Evolutionary conservation across 2,797 vertebrate genomes (phyloP), one percentile per base, ranked within the genome.

Genomic region (Takifugu ocellatus): DNA sequence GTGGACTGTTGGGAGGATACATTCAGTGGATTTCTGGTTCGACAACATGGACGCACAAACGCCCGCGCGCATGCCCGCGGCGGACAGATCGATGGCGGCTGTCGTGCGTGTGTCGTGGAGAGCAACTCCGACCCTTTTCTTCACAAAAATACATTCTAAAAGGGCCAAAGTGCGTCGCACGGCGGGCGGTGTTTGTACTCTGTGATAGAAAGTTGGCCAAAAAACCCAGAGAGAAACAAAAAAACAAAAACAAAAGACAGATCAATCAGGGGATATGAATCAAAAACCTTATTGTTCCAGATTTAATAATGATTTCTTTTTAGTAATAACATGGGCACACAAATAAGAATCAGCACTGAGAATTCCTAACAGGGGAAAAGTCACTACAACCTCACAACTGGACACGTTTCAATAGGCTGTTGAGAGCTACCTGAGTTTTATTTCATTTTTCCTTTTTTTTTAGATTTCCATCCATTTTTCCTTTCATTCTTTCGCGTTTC

Each of bases 381-480:
- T 86, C 88, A 89, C 92, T 90, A 93, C 83, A 73, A 78, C 63
- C 64, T 84, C 77, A 84, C 91, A 92, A 93, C 45, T 78, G 87
- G 89, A 93, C 87, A 91, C 57, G 59, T 87, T 93, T 93, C 91
- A 93, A 91, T 91, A 89, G 70, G 86, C 91, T 84, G 87, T 83
- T 43, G 72, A 91, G 81, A 90, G 89, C 93, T 93, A 94, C 94
- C 94, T 96, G 94, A 96, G 94, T 92, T 94, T 78, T 59, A 31
- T 39, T 58, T 63, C 69, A 11, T 78, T 76, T 82, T 71, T 68
- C 59, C 56, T 79, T 70, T 78, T 83, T 77, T 56, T 42, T 68
- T 64, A 56, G 43, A 62, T 81, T 70, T 69, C 68, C 63, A 39
- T 39, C 36, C 62, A 56, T 67, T 36, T 36, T 65, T 64, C 61